Evolutionary conservation across 2,888 invertebrate species (phyloP), one percentile per base, ranked within the genome.

Genomic region (Lamellibrachia satsuma): DNA sequence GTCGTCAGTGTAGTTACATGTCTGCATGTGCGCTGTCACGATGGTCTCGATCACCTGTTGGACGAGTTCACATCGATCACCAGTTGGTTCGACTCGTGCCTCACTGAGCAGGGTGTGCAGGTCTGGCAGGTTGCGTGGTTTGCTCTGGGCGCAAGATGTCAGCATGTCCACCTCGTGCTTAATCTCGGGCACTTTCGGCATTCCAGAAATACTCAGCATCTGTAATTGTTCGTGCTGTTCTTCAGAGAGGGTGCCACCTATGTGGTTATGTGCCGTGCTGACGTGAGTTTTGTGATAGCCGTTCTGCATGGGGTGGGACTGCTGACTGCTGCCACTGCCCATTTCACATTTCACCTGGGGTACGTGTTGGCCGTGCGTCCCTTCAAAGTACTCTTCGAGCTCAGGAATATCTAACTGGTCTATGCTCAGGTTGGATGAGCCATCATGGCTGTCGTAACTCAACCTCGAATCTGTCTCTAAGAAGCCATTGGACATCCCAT

Each of bases 1-100:
- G 96, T 98, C 98, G 95, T 98, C 97, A 95, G 99, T 99, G 97
- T 99, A 99, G 97, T 98, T 99, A 97, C 99, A 99, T 95, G 99
- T 99, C 97, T 98, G 98, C 96, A 98, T 97, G 97, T 99, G 99
- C 90, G 99, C 99, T 94, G 98, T 97, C 95, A 93, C 55, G 0
- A 94, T 92, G 3, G 92, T 93, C 75, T 93, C 51, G 27, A 93
- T 92, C 92, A 94, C 94, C 52, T 93, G 92, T 22, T 93, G 92
- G 6, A 94, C 90, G n/a, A 94, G 93, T 91, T 92, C 92, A n/a
- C 39, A 92, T 27, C 93, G 91, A 11, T 94, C 93, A 3, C 92
- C 92, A n/a, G 57, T 90, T 7, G 93, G 91, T 27, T 91, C 52
- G 55, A 11, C 39, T 9, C 93, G 91, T 7, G 93, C 93, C 39